phyloP scores from a whole-genome alignment of 2,113 vertebrate species.

The Apeltes quadracus region DNA sequence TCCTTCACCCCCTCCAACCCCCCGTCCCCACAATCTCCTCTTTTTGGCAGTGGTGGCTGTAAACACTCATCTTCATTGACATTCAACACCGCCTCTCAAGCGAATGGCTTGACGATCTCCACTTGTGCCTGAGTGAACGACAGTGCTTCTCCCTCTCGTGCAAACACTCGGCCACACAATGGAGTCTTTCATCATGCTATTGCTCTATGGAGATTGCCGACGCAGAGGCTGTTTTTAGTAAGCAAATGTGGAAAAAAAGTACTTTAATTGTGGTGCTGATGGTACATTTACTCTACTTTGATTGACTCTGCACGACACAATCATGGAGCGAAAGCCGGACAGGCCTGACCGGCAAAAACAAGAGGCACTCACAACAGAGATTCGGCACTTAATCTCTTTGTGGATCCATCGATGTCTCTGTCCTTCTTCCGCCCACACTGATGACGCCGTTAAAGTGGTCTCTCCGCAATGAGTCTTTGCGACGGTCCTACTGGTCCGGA shows the following conservation, averaged over 20 bases:
- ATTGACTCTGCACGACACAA: neutral
- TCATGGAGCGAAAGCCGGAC: neutral
- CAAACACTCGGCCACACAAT: conserved; percentile 12
- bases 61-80: conserved; percentile 60
- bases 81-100: conserved; percentile 56
- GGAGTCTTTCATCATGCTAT: neutral
- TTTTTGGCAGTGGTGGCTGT: conserved; percentile 46
- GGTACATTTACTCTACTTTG: neutral
- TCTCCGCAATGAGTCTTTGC: neutral
- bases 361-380: neutral
- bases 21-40: conserved; percentile 8
- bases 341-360: neutral
- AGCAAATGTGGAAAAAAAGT: neutral
- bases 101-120: conserved; percentile 56
- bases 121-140: conserved; percentile 46
- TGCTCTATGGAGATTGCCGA: neutral
- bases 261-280: neutral
- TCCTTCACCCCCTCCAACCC: conserved; percentile 57
- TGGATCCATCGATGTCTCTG: neutral
- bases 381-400: neutral
- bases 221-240: neutral
- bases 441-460: neutral
- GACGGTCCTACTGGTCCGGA: neutral
- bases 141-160: conserved; percentile 29
- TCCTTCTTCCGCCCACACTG: neutral